A percentile compares a stretch with the other conserved stretches of the same genome.
phyloP scores from a whole-genome alignment of 2,888 invertebrate species.

The Gastracanthus pulcherrimus region DNA sequence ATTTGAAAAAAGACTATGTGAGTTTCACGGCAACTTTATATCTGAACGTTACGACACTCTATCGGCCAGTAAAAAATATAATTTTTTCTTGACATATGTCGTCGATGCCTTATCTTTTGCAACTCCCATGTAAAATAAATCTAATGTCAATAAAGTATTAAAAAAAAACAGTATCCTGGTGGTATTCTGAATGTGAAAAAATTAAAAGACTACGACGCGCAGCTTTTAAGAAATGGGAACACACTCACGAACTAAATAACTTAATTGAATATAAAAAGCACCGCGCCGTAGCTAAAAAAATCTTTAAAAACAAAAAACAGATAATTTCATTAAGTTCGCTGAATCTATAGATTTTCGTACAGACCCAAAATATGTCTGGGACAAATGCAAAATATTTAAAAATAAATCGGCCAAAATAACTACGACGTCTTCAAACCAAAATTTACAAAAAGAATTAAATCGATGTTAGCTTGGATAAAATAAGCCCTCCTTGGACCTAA shows the following conservation, averaged over 20 bases:
- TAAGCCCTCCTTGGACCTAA: not conserved
- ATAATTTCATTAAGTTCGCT: constrained; percentile 32
- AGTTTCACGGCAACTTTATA: too few relatives aligned
- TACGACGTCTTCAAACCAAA: not conserved
- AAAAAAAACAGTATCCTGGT: constrained; percentile 50
- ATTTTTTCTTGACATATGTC: too few relatives aligned
- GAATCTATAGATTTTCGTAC: constrained; percentile 13
- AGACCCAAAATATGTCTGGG: constrained; percentile 36
- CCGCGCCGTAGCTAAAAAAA: constrained; percentile 34
- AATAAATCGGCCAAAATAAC: constrained; percentile 34
- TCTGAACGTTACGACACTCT: too few relatives aligned
- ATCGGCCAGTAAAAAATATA: too few relatives aligned
- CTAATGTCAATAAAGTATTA: not conserved
- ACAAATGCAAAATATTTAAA: constrained; percentile 26
- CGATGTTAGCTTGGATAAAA: not conserved
- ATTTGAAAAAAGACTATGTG: too few relatives aligned
- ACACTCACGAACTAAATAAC: constrained; percentile 11
- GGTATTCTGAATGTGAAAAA: constrained; percentile 55
- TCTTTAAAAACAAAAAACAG: constrained; percentile 48
- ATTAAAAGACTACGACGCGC: too few relatives aligned
- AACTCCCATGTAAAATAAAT: not conserved
- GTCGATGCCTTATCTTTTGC: not conserved
- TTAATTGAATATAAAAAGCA: constrained; percentile 44
- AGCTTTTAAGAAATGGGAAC: constrained; percentile 44
- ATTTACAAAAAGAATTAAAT: not conserved